phyloP scores from a whole-genome alignment of 1,140 invertebrate species.

The Caenorhabditis inopinata region DNA sequence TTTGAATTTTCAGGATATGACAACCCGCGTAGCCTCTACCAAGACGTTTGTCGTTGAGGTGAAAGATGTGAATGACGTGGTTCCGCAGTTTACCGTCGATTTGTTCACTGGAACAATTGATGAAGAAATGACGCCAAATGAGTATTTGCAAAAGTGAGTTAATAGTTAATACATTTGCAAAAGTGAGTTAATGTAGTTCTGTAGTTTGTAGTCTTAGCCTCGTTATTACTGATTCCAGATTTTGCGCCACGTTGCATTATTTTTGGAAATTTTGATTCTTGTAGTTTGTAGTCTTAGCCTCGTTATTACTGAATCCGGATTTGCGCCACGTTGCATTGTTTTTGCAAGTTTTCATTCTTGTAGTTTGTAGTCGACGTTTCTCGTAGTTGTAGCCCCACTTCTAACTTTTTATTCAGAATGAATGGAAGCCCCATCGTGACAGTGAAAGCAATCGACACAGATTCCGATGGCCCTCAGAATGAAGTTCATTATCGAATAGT shows the following conservation, averaged over 20 bases:
- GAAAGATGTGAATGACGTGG: constrained; percentile 59
- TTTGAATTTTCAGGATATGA: constrained; percentile 52
- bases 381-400: not conserved
- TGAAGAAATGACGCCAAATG: constrained; percentile 58
- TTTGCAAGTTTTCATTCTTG: no score
- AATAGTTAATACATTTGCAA: not conserved
- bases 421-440: constrained; percentile 55
- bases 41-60: constrained; percentile 54
- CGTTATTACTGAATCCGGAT: not conserved
- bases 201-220: not conserved
- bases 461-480: constrained; percentile 57
- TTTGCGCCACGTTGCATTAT: no score
- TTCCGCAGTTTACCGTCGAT: constrained; percentile 62
- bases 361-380: no score
- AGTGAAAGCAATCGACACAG: constrained; percentile 58
- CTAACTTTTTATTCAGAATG: constrained; percentile 13
- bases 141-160: constrained; percentile 53
- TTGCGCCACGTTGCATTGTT: no score
- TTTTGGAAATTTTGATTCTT: no score
- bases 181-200: not conserved
- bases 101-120: constrained; percentile 63
- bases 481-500: constrained; percentile 62
- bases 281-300: no score
- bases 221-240: not conserved
- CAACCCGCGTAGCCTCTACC: constrained; percentile 51